These are phyloP conservation scores for Yponomeuta sedellus DNA, from an alignment of 2,888 invertebrate genomes.

Conservation along the genomic window DNA sequence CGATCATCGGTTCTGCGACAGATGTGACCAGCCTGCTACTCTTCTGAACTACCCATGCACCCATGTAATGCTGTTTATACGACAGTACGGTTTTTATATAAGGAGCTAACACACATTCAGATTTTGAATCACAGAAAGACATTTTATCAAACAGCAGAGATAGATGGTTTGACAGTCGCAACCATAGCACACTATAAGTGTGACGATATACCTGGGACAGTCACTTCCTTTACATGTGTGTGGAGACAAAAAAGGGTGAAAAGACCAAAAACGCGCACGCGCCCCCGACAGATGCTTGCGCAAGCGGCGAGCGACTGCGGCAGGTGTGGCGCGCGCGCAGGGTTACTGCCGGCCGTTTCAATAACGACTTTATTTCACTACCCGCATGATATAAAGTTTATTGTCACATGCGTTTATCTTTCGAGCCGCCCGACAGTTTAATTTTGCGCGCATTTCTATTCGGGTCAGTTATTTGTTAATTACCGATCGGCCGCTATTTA, in stretches of 20 bases:
- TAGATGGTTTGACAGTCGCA: too few species aligned
- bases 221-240: slow-evolving; percentile 32
- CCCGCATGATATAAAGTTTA: slow-evolving; percentile 2
- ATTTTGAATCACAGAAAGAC: too few species aligned
- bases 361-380: slow-evolving; percentile 6
- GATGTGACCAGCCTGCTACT: too few species aligned
- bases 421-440: not conserved
- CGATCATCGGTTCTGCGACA: too few species aligned
- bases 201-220: too few species aligned
- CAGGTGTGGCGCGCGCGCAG: slow-evolving; percentile 56
- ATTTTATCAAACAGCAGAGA: too few species aligned
- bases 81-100: too few species aligned
- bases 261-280: slow-evolving; percentile 46
- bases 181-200: too few species aligned
- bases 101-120: too few species aligned
- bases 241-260: slow-evolving; percentile 29
- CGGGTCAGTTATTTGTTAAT: slow-evolving; percentile 1
- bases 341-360: slow-evolving; percentile 35
- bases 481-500: slow-evolving; percentile 4
- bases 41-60: too few species aligned
- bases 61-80: too few species aligned
- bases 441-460: not conserved
- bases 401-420: not conserved
- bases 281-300: slow-evolving; percentile 58
- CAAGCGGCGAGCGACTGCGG: slow-evolving; percentile 55